These are phyloP conservation scores for Timandra comae DNA, from an alignment of 2,888 invertebrate species.

Conservation along the genomic window DNA sequence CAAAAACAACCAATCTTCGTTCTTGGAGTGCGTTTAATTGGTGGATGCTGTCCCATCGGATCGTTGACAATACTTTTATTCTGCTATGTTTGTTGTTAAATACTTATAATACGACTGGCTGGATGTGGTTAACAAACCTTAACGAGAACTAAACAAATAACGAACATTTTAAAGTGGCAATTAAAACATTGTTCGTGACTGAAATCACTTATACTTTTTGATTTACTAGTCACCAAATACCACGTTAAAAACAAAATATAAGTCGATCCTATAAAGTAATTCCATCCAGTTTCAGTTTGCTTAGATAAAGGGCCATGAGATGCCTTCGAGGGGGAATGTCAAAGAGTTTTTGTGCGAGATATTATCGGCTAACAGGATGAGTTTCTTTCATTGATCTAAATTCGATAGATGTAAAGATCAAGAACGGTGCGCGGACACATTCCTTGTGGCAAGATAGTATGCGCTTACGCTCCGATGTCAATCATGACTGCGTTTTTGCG, in stretches of 20 bases:
- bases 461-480: slow-evolving; percentile 47
- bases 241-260: too few relatives aligned
- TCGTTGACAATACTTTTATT: slow-evolving; percentile 17
- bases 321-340: slow-evolving; percentile 20
- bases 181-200: too few relatives aligned
- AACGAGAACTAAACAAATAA: too few relatives aligned
- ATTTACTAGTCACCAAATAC: too few relatives aligned
- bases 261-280: too few relatives aligned
- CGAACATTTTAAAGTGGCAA: too few relatives aligned
- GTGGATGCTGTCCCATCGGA: slow-evolving; percentile 27
- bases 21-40: slow-evolving; percentile 58
- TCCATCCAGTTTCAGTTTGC: too few relatives aligned
- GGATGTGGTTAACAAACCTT: not conserved
- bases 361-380: slow-evolving; percentile 36
- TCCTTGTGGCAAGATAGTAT: slow-evolving; percentile 29
- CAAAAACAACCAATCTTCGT: slow-evolving; percentile 54
- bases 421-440: slow-evolving; percentile 35
- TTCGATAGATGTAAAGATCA: slow-evolving; percentile 38
- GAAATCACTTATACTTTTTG: too few relatives aligned
- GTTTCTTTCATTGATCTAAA: slow-evolving; percentile 56
- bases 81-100: slow-evolving; percentile 2
- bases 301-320: not conserved
- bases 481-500: slow-evolving; percentile 61
- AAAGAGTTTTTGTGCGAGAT: slow-evolving; percentile 8
- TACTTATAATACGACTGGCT: not conserved